Evolutionary conservation across 2,888 invertebrate genomes (phyloP).

Genomic region (Pseudococcus viburni): DNA sequence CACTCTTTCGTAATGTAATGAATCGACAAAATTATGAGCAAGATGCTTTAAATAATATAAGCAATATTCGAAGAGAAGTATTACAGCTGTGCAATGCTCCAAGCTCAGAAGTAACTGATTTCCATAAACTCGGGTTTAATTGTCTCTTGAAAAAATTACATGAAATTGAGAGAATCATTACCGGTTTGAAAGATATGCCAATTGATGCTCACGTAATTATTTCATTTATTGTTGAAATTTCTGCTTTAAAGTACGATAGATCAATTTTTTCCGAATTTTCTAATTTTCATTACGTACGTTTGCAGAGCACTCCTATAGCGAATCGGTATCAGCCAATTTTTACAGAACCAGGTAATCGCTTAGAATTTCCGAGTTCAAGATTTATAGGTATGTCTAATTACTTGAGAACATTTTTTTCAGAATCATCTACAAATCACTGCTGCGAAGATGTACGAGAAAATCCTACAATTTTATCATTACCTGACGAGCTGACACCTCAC

Average conservation of each 20-base stretch:
- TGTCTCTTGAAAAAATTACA: slow-evolving; percentile 43
- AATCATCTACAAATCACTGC: not conserved
- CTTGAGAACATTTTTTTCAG: not conserved
- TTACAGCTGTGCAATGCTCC: slow-evolving; percentile 16
- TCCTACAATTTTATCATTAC: not conserved
- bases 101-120: not conserved
- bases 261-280: not conserved
- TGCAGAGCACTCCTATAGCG: not conserved
- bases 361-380: not conserved
- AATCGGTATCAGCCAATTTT: not conserved
- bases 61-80: slow-evolving; percentile 11
- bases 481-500: slow-evolving; percentile 30
- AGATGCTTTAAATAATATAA: slow-evolving; percentile 3
- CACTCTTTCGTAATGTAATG: slow-evolving; percentile 26
- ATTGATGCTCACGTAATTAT: not conserved
- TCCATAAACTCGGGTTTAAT: slow-evolving; percentile 10
- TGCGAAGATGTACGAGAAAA: not conserved
- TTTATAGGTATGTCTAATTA: not conserved
- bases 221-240: not conserved
- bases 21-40: not conserved
- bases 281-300: not conserved
- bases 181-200: slow-evolving; percentile 20
- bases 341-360: not conserved
- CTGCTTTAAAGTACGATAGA: not conserved
- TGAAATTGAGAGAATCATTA: slow-evolving; percentile 39